Conservation (phyloP, 2,113 vertebrate species). For the Ploceus nigricollis region DNA sequence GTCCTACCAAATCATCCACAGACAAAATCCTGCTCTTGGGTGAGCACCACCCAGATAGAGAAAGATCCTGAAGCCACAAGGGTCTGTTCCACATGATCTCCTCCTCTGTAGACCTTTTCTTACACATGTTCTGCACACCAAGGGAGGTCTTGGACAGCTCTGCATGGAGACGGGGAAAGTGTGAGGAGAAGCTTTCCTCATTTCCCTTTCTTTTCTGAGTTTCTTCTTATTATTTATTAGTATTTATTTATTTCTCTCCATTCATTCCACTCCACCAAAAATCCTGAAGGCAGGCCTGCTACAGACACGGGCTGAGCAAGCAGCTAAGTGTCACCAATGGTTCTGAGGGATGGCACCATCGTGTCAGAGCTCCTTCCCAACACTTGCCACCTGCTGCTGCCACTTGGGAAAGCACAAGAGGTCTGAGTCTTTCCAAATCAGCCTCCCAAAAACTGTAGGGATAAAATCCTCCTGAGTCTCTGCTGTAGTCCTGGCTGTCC, state of each 20-base stretch:
- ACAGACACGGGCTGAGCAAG: neutral
- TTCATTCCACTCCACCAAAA: slow-evolving; percentile 9
- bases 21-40: neutral
- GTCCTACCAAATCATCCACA: neutral
- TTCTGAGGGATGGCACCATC: neutral
- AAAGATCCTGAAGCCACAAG: neutral
- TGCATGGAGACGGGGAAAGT: neutral
- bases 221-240: slow-evolving; percentile 54
- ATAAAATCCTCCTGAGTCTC: neutral
- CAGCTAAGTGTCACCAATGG: neutral
- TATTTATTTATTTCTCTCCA: slow-evolving; percentile 63
- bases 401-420: neutral
- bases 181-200: neutral
- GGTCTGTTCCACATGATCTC: neutral
- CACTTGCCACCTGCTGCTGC: neutral
- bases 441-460: neutral
- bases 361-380: neutral
- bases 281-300: neutral
- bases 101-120: neutral
- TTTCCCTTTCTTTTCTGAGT: neutral
- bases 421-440: neutral
- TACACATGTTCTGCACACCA: neutral
- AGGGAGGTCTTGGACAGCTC: neutral
- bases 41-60: neutral
- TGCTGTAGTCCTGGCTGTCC: neutral